Conservation (phyloP, 1,140 invertebrate species). For the Drosophila hydei region DNA sequence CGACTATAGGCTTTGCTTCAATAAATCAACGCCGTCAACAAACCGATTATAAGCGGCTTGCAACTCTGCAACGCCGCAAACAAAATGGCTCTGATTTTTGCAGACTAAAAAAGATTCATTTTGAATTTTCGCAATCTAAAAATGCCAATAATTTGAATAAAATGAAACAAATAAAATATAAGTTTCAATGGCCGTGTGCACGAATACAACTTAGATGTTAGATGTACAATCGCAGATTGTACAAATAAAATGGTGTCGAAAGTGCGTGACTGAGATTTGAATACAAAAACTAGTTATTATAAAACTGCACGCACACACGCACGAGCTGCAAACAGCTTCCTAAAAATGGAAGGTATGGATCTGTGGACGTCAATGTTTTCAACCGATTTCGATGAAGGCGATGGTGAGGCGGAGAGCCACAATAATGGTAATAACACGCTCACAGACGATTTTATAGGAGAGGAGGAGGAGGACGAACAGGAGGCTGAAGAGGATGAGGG, state of each 20-base stretch:
- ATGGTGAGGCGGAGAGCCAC: conserved; percentile 22
- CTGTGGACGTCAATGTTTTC: conserved; percentile 81
- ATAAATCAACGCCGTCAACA: conserved; percentile 20
- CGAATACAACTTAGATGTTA: conserved; percentile 22
- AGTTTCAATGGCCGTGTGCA: conserved; percentile 16
- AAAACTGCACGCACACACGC: conserved; percentile 39
- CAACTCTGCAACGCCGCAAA: conserved; percentile 63
- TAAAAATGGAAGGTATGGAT: conserved; percentile 75
- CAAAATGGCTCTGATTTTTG: conserved; percentile 75
- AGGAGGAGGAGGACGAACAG: conserved; percentile 40
- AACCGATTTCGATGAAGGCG: conserved; percentile 61
- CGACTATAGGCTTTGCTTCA: conserved; percentile 1
- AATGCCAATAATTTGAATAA: not conserved
- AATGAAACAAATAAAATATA: conserved; percentile 25
- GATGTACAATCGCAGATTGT: conserved; percentile 9
- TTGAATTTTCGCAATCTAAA: conserved; percentile 39
- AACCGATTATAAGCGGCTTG: conserved; percentile 26
- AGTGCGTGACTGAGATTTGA: conserved; percentile 42
- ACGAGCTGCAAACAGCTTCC: conserved; percentile 19
- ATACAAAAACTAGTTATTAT: conserved; percentile 69
- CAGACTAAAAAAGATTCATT: conserved; percentile 48
- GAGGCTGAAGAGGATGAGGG: conserved; percentile 17
- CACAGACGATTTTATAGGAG: conserved; percentile 48
- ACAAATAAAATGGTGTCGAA: conserved; percentile 26
- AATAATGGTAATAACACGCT: conserved; percentile 40